Evolutionary conservation across 2,113 vertebrate species (phyloP).

Genomic region (Nicator chloris): DNA sequence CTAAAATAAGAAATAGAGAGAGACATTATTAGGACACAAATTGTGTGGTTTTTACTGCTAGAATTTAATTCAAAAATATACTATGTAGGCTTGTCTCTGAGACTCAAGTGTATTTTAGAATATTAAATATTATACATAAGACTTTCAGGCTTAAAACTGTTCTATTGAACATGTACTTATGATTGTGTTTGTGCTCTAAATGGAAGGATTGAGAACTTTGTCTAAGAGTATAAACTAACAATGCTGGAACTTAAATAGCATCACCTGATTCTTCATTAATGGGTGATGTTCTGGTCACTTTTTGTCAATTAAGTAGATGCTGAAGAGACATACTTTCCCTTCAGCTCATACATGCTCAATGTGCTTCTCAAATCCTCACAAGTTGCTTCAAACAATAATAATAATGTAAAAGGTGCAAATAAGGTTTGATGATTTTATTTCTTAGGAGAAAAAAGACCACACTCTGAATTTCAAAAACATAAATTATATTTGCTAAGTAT

Average conservation of each 20-base stretch:
- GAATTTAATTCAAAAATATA: background rate
- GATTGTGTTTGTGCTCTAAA: background rate
- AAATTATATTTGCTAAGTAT: background rate
- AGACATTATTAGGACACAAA: background rate
- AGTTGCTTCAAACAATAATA: background rate
- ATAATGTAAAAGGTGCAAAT: background rate
- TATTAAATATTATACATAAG: background rate
- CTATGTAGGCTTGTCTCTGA: background rate
- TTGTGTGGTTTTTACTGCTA: background rate
- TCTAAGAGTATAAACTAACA: background rate
- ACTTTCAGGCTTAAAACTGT: background rate
- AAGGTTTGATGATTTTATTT: background rate
- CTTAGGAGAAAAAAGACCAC: background rate
- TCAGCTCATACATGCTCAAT: background rate
- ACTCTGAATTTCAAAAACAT: background rate
- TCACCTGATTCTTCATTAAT: background rate
- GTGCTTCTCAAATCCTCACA: background rate
- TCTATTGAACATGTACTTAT: fast-evolving
- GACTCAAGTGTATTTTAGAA: background rate
- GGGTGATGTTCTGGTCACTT: background rate
- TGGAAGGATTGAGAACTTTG: background rate
- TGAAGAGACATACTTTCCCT: background rate
- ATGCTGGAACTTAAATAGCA: background rate
- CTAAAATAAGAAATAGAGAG: background rate
- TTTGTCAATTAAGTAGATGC: background rate